These are phyloP conservation scores for Rhyacichthys aspro DNA, from an alignment of 2,797 vertebrate genomes.

Conservation along the genomic window DNA sequence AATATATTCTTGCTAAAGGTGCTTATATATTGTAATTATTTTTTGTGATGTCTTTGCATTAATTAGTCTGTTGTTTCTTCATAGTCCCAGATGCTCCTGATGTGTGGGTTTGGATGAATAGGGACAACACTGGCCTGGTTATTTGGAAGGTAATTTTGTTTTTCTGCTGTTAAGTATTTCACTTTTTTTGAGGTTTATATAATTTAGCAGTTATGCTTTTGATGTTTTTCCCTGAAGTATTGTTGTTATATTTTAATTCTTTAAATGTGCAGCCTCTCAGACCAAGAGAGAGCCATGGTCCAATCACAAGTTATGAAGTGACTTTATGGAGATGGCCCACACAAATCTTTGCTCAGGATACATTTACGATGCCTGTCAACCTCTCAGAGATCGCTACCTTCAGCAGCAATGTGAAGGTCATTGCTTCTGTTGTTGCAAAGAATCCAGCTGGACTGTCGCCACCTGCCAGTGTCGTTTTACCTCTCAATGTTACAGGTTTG, in stretches of 20 bases:
- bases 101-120: slow-evolving; percentile 75
- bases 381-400: slow-evolving; percentile 44
- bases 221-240: not conserved
- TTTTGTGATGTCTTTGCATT: not conserved
- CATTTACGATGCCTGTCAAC: slow-evolving; percentile 46
- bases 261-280: slow-evolving; percentile 66
- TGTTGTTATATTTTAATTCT: not conserved
- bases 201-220: not conserved
- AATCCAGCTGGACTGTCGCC: slow-evolving; percentile 66
- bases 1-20: not conserved
- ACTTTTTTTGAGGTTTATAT: too few relatives aligned
- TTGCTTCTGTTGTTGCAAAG: slow-evolving; percentile 62
- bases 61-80: not conserved
- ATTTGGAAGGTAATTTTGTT: slow-evolving; percentile 76
- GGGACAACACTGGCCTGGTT: slow-evolving; percentile 59
- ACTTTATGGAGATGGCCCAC: slow-evolving; percentile 61
- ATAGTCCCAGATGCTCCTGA: slow-evolving; percentile 77
- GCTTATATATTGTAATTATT: not conserved
- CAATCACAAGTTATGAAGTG: slow-evolving; percentile 67
- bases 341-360: slow-evolving; percentile 20
- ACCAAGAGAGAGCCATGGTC: slow-evolving; percentile 67
- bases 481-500: slow-evolving; percentile 63
- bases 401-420: slow-evolving; percentile 34
- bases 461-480: slow-evolving; percentile 54
- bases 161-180: too few relatives aligned